phyloP scores from a whole-genome alignment of 2,113 vertebrate genomes.

The Tiliqua scincoides region DNA sequence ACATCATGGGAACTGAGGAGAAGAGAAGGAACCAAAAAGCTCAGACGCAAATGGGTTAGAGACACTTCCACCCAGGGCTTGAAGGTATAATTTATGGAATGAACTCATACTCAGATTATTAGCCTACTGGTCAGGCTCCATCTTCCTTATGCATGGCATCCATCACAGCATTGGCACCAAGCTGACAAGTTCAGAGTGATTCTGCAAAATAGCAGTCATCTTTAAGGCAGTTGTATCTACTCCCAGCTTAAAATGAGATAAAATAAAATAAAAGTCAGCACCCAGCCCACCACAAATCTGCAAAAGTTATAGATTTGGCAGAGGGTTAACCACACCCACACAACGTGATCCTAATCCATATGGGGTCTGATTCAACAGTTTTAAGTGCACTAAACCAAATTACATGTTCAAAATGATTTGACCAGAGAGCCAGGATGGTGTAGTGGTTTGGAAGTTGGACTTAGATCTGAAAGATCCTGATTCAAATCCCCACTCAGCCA shows the following conservation, averaged over 20 bases:
- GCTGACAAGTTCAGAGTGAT: not conserved
- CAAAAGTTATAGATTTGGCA: not conserved
- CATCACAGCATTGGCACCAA: not conserved
- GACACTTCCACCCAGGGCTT: not conserved
- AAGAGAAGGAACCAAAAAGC: not conserved
- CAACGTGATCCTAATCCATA: too few relatives aligned
- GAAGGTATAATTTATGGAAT: conserved; percentile 11
- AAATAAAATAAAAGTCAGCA: not conserved
- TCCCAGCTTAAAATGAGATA: not conserved
- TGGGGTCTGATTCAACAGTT: too few relatives aligned
- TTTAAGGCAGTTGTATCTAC: not conserved
- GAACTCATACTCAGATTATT: not conserved
- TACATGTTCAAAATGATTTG: too few relatives aligned
- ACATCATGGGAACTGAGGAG: not conserved
- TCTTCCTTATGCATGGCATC: not conserved
- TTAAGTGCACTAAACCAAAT: too few relatives aligned
- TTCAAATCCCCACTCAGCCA: too few relatives aligned
- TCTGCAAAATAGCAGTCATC: not conserved
- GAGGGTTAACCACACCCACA: too few relatives aligned
- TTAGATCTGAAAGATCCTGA: too few relatives aligned
- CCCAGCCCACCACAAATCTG: not conserved
- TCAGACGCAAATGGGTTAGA: not conserved
- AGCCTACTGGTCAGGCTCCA: not conserved
- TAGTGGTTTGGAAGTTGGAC: too few relatives aligned
- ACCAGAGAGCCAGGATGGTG: too few relatives aligned